Conservation (phyloP, 2,113 vertebrate genomes). For the Sinocyclocheilus grahami region DNA sequence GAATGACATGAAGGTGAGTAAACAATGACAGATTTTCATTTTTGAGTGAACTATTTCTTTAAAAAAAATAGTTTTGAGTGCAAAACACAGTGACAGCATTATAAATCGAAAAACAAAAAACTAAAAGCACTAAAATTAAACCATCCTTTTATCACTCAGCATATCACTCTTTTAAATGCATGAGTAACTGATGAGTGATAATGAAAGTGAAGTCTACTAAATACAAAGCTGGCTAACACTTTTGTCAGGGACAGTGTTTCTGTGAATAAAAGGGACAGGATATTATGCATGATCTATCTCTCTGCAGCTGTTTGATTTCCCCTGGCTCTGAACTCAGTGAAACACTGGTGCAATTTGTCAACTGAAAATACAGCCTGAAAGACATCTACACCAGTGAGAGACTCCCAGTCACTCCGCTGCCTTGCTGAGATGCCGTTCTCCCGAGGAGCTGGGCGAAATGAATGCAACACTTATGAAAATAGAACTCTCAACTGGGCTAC, state of each 20-base stretch:
- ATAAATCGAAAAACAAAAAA: too few relatives aligned
- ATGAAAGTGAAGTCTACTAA: neutral
- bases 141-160: neutral
- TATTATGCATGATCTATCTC: constrained; percentile 65
- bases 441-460: constrained; percentile 26
- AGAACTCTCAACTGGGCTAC: constrained; percentile 40
- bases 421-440: constrained; percentile 19
- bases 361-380: constrained; percentile 64
- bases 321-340: constrained; percentile 61
- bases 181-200: neutral
- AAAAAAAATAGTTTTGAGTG: neutral
- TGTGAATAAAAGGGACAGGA: constrained; percentile 55
- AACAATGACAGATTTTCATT: neutral
- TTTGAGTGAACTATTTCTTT: neutral
- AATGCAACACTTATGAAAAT: constrained; percentile 49
- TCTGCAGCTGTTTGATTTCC: constrained; percentile 65
- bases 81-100: neutral
- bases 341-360: constrained; percentile 69
- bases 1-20: neutral
- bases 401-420: constrained; percentile 55
- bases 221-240: constrained; percentile 22
- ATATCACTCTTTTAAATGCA: neutral
- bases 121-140: neutral
- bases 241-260: constrained; percentile 4
- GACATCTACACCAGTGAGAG: constrained; percentile 62